Conservation (phyloP, 2,888 invertebrate species). For the Phortica okadai region DNA sequence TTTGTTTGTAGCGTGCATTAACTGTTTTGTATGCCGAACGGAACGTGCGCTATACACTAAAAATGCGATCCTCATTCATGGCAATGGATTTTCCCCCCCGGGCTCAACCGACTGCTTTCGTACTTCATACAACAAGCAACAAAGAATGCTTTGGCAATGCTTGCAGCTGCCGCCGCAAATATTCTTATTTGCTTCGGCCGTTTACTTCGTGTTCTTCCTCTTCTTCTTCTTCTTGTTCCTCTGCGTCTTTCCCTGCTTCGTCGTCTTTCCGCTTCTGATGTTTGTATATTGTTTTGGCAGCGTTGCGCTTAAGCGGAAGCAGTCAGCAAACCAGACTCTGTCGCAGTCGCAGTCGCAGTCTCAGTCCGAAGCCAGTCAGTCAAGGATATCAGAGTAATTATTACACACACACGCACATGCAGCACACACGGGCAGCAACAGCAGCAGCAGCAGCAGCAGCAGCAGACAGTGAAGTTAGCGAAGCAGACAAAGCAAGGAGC, state of each 20-base stretch:
- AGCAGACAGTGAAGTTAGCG: too few species aligned
- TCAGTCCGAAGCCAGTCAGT: constrained; percentile 22
- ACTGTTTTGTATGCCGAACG: constrained; percentile 66
- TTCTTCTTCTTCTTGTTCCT: neutral
- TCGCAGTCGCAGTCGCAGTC: neutral
- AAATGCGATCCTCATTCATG: constrained; percentile 35
- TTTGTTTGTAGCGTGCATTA: constrained; percentile 12
- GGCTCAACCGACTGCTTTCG: constrained; percentile 27
- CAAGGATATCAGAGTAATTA: constrained; percentile 56
- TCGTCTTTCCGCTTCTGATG: constrained; percentile 24
- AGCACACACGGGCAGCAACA: neutral
- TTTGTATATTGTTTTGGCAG: constrained; percentile 33
- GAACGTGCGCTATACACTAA: constrained; percentile 51
- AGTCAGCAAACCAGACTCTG: constrained; percentile 33
- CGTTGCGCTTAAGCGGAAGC: constrained; percentile 55
- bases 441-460: constrained; percentile 17
- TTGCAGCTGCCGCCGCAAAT: constrained; percentile 51
- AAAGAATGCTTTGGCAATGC: constrained; percentile 49
- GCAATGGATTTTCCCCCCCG: neutral
- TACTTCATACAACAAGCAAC: neutral
- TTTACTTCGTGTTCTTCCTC: neutral
- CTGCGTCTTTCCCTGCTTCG: constrained; percentile 25
- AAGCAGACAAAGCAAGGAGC: constrained; percentile 25
- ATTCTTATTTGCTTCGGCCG: constrained; percentile 27
- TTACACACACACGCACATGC: constrained; percentile 42